Base-by-base conservation (phyloP, 2,113 vertebrate genomes). In the Myrmophylax atrothorax region DNA sequence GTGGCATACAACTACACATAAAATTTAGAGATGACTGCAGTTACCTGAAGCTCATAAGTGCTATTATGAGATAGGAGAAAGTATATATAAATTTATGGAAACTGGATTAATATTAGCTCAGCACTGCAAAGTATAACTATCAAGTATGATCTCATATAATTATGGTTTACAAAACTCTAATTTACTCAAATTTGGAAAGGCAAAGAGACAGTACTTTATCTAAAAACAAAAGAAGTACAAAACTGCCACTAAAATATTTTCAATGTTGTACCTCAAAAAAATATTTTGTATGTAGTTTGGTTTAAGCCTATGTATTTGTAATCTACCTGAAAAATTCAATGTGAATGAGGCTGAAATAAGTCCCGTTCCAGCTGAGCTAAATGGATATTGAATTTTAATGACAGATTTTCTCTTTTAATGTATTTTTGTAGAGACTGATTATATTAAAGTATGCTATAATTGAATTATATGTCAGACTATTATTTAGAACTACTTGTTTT, bases 111-210 rank as follows among this genome's bases (percentile, higher is more conserved):
- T 95, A 96, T 63, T 95, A 80, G 50, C 68, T 96, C 55, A 75
- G 52, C 37, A 87, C 89, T 96, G 96, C 31, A 90, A 97, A 96
- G 67, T 89, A 73, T 72, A 96, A 66, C 64, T 44, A 91, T 87
- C 68, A 87, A 90, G 52, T 67, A 75, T 53, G 44, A 95, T 66
- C n/a, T 42, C 94, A 93, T 74, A 56, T 96, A 97, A 97, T 97
- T 96, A 96, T 67, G 58, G 25, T 70, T 94, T 96, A 25, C 44
- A 92, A 97, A 97, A 94, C 86, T 94, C 38, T 78, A 95, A 95
- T 97, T 97, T 96, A 94, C n/a, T 95, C 80, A 96, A 4, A 96
- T 95, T 94, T 93, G 29, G 95, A 97, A 96, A 96, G 60, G 44
- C 24, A 88, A 53, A 96, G 77, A 90, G 91, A 95, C 10, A 85